These are phyloP conservation scores for Cheilosia vulpina DNA, from an alignment of 2,888 invertebrate genomes.

Conservation along the genomic window DNA sequence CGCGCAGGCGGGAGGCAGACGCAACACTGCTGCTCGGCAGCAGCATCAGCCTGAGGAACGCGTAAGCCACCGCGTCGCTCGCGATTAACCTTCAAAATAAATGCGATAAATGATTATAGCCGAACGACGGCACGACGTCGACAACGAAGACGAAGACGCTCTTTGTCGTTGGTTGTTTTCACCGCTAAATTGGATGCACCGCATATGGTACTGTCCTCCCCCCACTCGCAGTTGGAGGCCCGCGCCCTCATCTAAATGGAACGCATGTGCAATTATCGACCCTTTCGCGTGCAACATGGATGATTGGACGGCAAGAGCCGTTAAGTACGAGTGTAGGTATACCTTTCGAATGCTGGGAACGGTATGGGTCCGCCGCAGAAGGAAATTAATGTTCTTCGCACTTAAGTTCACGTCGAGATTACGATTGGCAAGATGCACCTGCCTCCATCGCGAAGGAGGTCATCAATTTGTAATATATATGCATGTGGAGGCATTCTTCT, in stretches of 20 bases:
- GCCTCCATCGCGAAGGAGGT: conserved; percentile 72
- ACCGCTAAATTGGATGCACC: conserved; percentile 70
- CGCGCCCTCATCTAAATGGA: conserved; percentile 48
- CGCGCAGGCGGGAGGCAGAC: conserved; percentile 39
- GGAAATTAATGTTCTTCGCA: conserved; percentile 75
- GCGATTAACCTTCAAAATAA: conserved; percentile 75
- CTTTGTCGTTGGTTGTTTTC: conserved; percentile 72
- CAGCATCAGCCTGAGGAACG: conserved; percentile 15
- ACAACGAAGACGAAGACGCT: conserved; percentile 17
- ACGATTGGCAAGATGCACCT: conserved; percentile 75
- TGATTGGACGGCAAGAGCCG: conserved; percentile 70
- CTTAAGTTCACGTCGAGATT: conserved; percentile 75
- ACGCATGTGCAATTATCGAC: conserved; percentile 72
- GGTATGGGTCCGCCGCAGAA: conserved; percentile 61
- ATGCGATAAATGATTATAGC: conserved; percentile 74
- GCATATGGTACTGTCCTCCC: neutral
- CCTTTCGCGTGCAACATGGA: conserved; percentile 75
- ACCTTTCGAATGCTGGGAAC: conserved; percentile 57
- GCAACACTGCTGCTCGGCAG: conserved; percentile 6
- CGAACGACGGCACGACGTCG: conserved; percentile 5
- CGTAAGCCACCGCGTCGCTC: conserved; percentile 65
- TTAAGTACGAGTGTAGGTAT: conserved; percentile 66
- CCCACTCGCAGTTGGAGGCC: neutral
- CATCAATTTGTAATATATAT: conserved; percentile 72
- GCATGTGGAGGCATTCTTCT: conserved; percentile 4